Percentiles rank a stretch among this genome's conserved stretches.
Conservation (phyloP, 1,140 invertebrate genomes). For the Philopotamus ludificatus region DNA sequence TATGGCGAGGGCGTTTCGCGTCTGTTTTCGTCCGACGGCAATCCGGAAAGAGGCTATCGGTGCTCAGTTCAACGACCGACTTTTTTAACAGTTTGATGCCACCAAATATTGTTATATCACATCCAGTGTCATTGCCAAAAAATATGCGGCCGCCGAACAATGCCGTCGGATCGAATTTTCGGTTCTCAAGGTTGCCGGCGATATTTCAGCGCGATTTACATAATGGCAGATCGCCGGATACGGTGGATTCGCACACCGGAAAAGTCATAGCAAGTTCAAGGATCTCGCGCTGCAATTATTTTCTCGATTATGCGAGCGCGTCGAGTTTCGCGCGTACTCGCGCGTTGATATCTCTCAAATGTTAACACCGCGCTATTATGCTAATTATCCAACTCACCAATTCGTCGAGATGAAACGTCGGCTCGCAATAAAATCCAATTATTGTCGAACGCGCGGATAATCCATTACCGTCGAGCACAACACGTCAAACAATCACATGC, state of each 20-base stretch:
- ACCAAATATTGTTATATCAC: slow-evolving; percentile 56
- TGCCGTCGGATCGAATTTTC: too few species aligned
- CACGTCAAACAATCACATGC: neutral
- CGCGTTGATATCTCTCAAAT: slow-evolving; percentile 22
- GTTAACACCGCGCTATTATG: too few species aligned
- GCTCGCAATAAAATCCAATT: neutral
- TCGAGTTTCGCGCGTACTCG: slow-evolving; percentile 33
- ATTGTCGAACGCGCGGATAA: neutral
- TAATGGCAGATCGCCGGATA: slow-evolving; percentile 11
- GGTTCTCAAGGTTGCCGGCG: neutral
- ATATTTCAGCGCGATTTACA: neutral
- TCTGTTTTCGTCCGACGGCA: slow-evolving; percentile 26
- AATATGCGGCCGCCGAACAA: slow-evolving; percentile 38
- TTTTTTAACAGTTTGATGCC: slow-evolving; percentile 58
- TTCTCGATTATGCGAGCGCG: neutral
- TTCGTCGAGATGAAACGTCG: too few species aligned
- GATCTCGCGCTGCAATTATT: neutral
- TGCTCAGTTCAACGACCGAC: slow-evolving; percentile 55
- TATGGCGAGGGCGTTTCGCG: neutral
- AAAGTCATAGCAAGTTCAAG: slow-evolving; percentile 19
- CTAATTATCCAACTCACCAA: too few species aligned
- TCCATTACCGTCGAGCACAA: neutral
- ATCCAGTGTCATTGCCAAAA: slow-evolving; percentile 59
- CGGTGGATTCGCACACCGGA: slow-evolving; percentile 4
- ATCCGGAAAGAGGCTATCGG: slow-evolving; percentile 35